Base-by-base conservation (phyloP, 2,113 vertebrate species). In the Tachuris rubrigastra region DNA sequence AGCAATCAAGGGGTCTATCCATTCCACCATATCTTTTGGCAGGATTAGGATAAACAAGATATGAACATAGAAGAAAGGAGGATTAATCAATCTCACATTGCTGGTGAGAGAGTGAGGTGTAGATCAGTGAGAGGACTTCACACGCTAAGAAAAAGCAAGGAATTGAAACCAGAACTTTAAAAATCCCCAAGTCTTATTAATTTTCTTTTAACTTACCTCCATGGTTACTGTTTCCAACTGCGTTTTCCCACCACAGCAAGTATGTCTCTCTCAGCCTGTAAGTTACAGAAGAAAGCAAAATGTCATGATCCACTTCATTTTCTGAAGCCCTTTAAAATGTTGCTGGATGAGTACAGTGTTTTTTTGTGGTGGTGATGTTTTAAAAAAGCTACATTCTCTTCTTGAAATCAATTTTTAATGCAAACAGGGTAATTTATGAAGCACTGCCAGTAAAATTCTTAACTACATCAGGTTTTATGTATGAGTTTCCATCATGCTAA, bases 331-430 rank as follows among this genome's bases (percentile, higher is more conserved):
- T 77, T 78, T 76, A 66, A 46, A 93, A 76, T 69, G 14, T 89
- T 4, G 1, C 74, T 84, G 55, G 28, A 76, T 22, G 16, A 65
- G 10, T 6, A 12, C 5, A 21, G 8, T 6, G 9, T 5, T 1
- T 4, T 41, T 69, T 93, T 53, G 10, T 71, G 42, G 0, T 33
- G 16, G 5, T 31, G 6, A 2, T 74, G 18, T 66, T 95, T 83
- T 72, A 19, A 39, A 94, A 89, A 84, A 85, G 37, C 31, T 52
- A 2, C 28, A 37, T 82, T 91, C 53, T 90, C 31, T 52, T 88
- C 96, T 27, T 89, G 22, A 90, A 85, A 78, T 87, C 8, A 95
- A 95, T 91, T 95, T 83, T 84, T 77, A 72, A 89, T 53, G 42
- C 19, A n/a, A 93, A 79, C 49, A 46, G 31, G 28, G 42, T 87